Base-by-base conservation (phyloP, 2,113 vertebrate species). In the Elephas maximus region DNA sequence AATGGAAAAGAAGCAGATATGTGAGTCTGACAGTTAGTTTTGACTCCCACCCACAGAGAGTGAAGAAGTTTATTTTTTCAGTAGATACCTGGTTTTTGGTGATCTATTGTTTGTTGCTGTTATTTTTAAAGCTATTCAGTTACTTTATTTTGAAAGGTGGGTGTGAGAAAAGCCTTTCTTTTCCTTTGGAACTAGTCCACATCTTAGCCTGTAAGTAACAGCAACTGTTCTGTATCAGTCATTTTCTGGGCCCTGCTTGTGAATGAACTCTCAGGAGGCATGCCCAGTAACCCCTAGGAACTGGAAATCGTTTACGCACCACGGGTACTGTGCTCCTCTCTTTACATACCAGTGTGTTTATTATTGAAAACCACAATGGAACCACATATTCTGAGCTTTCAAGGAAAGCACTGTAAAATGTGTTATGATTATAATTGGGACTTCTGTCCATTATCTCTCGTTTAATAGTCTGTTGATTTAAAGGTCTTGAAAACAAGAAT, bases 21-120 rank as follows among this genome's bases (percentile, higher is more conserved):
- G 88, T 45, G 84, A 74, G 30, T 60, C 96, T 98, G 97, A 97
- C 97, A 96, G 95, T 93, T 93, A 94, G 76, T 93, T 96, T 97
- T 95, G 96, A 97, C 97, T 95, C 95, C 97, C 94, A 95, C 95
- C 98, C 97, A 98, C 86, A 98, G 97, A 96, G 89, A 91, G 81
- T 89, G 80, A 94, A 90, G 65, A 91, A 67, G 94, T 98, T 97
- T 97, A 97, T 96, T 97, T 90, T 92, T 97, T 93, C 96, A 94
- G 90, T 97, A 93, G 96, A 98, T 97, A 97, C 92, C 84, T 97
- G 93, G 93, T 45, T 96, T 97, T 97, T 73, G 62, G 84, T 98
- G 97, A 96, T 97, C 85, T 90, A 98, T 93, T 97, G 67, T 98
- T 98, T 97, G 95, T 97, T 98, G 94, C 95, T 93, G 94, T 97